phyloP scores from a whole-genome alignment of 2,888 invertebrate species.

The Timema cristinae region DNA sequence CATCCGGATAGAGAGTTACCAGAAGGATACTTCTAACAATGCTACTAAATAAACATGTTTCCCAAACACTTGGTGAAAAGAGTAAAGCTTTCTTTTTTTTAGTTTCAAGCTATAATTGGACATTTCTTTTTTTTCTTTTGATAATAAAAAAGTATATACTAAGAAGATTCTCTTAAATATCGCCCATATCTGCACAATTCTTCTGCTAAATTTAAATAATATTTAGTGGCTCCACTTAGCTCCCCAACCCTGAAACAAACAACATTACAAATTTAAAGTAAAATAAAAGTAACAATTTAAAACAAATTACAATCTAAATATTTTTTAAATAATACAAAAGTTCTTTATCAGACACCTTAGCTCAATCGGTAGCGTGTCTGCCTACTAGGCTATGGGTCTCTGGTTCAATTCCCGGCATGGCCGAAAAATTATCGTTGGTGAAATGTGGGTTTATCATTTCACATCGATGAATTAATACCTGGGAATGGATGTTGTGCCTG shows the following conservation, averaged over 20 bases:
- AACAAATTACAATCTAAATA: not conserved
- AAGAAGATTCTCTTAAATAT: constrained; percentile 29
- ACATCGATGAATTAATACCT: no score
- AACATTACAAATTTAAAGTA: constrained; percentile 1
- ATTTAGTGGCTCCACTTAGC: constrained; percentile 32
- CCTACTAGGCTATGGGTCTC: no score
- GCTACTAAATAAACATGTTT: constrained; percentile 29
- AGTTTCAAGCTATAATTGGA: constrained; percentile 29
- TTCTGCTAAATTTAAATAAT: constrained; percentile 25
- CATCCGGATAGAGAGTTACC: constrained; percentile 11
- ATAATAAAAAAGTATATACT: constrained; percentile 27
- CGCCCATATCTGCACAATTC: constrained; percentile 27
- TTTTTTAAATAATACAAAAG: no score
- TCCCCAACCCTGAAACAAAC: constrained; percentile 30
- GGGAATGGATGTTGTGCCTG: no score
- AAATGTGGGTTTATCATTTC: no score
- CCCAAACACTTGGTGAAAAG: constrained; percentile 30
- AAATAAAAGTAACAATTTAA: not conserved
- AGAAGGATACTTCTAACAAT: constrained; percentile 28
- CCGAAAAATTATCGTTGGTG: no score
- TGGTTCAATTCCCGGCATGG: no score
- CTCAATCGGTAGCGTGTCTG: no score
- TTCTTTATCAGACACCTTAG: no score
- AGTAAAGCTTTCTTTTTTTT: constrained; percentile 25
- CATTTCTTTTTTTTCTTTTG: constrained; percentile 23